Base-by-base conservation (phyloP, 2,888 invertebrate genomes). In the Pandemis heparana region DNA sequence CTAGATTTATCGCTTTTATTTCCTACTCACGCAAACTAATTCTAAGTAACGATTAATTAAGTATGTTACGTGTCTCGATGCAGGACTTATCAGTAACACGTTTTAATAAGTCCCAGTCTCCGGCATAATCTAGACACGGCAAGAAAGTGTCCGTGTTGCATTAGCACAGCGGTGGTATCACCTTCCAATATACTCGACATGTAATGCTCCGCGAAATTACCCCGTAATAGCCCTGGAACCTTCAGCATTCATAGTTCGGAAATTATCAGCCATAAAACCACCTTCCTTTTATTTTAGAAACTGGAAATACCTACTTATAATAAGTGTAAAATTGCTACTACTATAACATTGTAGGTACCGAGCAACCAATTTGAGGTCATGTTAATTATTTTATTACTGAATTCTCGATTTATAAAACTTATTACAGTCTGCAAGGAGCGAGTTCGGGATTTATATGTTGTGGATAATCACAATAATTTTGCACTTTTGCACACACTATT, bases 211-310 rank as follows among this genome's bases (percentile, higher is more conserved):
- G 82, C 85, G 78, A 92, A 92, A 93, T 92, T 92, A 88, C 92
- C 87, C 88, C 84, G 89, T 92, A 93, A 92, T 92, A 90, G 87
- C 90, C 77, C 86, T 87, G 82, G 86, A 86, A 88, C 88, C 90
- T 87, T 91, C 88, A 85, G 86, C 88, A 91, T 92, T 92, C 90
- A 88, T 92, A 92, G 91, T 92, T 92, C 89, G 88, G 86, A 93
- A 92, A 93, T 94, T 93, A 93, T 93, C 92, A 90, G 88, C 89
- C 89, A 92, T 93, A 93, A 92, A 93, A 87, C 84, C 84, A 82
- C 80, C 86, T 87, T 86, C 86, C 85, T 90, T 90, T 92, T 92
- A 90, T 91, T 91, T 84, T 87, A 86, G 85, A 86, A 83, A 85
- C 85, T 85, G 84, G 86, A 87, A 85, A 86, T 86, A 85, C 85